A percentile compares a stretch with the other conserved stretches of the same genome.
These are phyloP conservation scores for Scartelaos histophorus DNA, from an alignment of 2,113 vertebrate genomes.

Conservation along the genomic window DNA sequence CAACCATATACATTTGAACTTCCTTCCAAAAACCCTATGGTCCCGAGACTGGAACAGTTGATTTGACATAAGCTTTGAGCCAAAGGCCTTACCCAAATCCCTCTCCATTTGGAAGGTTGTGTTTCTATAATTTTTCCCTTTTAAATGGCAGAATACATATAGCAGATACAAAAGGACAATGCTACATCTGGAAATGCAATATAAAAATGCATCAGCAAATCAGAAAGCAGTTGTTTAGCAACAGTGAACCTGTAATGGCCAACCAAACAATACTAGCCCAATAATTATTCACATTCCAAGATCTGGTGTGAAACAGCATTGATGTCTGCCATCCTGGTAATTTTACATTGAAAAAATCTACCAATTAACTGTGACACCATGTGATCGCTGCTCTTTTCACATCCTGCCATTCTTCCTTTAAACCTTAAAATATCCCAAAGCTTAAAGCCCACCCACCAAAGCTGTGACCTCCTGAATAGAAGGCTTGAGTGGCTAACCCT, in stretches of 20 bases:
- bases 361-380: conserved; percentile 1
- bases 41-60: background rate
- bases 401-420: conserved; percentile 1
- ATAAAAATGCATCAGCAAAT: too few relatives aligned
- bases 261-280: too few relatives aligned
- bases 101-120: background rate
- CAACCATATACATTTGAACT: background rate
- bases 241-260: too few relatives aligned
- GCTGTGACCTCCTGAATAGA: conserved; percentile 44
- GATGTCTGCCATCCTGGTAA: background rate
- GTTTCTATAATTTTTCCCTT: background rate
- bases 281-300: too few relatives aligned
- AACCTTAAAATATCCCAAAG: conserved; percentile 27
- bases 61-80: background rate
- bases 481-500: conserved; percentile 29
- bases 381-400: conserved; percentile 6
- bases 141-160: background rate
- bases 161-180: too few relatives aligned
- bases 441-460: conserved; percentile 21
- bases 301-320: too few relatives aligned
- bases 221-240: too few relatives aligned
- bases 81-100: background rate
- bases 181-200: too few relatives aligned
- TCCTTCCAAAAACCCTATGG: conserved; percentile 3
- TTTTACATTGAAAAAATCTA: background rate